Percentiles rank a stretch among this genome's conserved stretches.
Evolutionary conservation across 2,113 vertebrate genomes (phyloP).

Genomic region (Amblyopsis rosae): DNA sequence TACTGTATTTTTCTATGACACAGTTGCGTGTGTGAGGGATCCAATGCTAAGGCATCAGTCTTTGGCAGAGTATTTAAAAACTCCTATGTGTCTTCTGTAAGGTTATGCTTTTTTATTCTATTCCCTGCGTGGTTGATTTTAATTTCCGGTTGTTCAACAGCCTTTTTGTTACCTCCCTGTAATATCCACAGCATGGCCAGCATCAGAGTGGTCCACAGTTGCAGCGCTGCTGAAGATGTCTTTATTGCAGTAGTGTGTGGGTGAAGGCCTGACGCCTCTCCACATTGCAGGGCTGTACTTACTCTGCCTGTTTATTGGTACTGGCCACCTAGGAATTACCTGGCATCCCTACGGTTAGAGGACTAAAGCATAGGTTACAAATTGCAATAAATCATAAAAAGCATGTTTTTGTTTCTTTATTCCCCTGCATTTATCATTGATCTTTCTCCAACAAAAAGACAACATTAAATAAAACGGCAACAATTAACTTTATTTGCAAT

Average conservation of each 20-base stretch:
- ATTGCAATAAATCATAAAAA: background rate
- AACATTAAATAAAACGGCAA: too few species aligned
- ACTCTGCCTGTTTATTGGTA: conserved; percentile 23
- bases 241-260: conserved; percentile 46
- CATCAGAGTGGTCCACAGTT: background rate
- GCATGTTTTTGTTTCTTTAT: too few species aligned
- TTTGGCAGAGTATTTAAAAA: conserved; percentile 5
- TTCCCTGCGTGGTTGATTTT: conserved; percentile 12
- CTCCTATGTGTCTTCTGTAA: conserved; percentile 13
- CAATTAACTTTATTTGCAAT: background rate
- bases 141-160: conserved; percentile 13
- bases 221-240: conserved; percentile 25
- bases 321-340: conserved; percentile 10
- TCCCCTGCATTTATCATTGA: too few species aligned
- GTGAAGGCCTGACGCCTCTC: conserved; percentile 24
- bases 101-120: conserved; percentile 4
- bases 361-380: background rate
- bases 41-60: too few species aligned
- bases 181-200: background rate
- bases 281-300: conserved; percentile 29
- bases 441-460: background rate
- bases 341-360: background rate
- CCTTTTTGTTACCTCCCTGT: background rate
- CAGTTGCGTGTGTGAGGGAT: background rate
- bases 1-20: background rate